phyloP scores from a whole-genome alignment of 2,797 vertebrate genomes.

The Onychomys arenicola region DNA sequence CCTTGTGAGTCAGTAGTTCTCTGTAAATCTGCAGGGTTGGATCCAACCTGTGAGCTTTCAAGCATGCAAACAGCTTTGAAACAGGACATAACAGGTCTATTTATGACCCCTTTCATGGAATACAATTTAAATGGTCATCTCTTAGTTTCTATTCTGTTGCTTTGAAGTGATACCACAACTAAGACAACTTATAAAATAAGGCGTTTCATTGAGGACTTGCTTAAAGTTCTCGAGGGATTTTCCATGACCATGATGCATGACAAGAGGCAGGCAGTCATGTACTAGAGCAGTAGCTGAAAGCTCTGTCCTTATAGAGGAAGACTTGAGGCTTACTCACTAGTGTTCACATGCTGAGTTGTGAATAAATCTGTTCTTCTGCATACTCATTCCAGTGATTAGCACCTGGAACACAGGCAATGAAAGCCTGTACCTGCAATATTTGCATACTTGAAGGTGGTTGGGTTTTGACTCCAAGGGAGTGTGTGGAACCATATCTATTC shows the following conservation, averaged over 20 bases:
- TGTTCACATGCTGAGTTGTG: neutral
- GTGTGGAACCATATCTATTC: fast-evolving
- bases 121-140: neutral
- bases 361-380: too few species aligned
- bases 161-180: neutral
- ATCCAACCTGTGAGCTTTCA: neutral
- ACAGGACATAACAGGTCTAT: neutral
- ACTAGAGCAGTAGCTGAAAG: too few species aligned
- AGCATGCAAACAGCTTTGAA: neutral
- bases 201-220: too few species aligned
- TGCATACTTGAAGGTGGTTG: neutral
- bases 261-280: too few species aligned
- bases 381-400: neutral
- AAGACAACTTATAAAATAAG: neutral
- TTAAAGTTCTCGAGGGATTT: too few species aligned
- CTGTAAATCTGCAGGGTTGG: neutral
- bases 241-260: too few species aligned
- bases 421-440: neutral
- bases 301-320: neutral
- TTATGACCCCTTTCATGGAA: neutral
- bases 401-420: neutral
- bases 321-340: neutral
- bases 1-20: neutral
- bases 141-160: neutral
- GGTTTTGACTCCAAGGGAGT: neutral